Conservation (phyloP, 2,888 invertebrate species). For the Hirtodrosophila duncani region DNA sequence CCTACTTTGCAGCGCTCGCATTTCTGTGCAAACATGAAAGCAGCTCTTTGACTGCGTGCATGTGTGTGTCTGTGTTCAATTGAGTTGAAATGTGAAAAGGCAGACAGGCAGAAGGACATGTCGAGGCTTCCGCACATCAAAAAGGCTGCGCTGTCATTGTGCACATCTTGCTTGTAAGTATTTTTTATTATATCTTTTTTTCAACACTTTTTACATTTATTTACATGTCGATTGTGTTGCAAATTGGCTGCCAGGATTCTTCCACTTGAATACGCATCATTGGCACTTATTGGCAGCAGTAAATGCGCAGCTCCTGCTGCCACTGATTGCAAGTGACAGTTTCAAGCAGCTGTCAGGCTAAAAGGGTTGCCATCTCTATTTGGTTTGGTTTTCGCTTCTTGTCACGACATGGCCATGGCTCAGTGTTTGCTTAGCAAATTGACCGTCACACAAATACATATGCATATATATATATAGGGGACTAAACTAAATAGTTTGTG, state of each 20-base stretch:
- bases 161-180: constrained; percentile 3
- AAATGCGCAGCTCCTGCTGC: constrained; percentile 8
- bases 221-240: constrained; percentile 61
- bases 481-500: no score
- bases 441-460: constrained; percentile 55
- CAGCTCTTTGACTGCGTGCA: constrained; percentile 25
- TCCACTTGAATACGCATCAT: constrained; percentile 71
- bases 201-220: constrained; percentile 65
- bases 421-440: constrained; percentile 60
- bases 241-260: constrained; percentile 72
- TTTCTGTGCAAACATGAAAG: constrained; percentile 64
- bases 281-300: constrained; percentile 47
- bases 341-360: constrained; percentile 41
- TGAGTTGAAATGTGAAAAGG: constrained; percentile 55
- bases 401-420: constrained; percentile 4
- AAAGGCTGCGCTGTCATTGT: constrained; percentile 35
- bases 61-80: constrained; percentile 52
- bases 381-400: no score
- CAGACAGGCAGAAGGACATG: constrained; percentile 47
- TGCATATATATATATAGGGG: background rate
- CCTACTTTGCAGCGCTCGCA: constrained; percentile 43
- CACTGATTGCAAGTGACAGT: constrained; percentile 74
- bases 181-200: constrained; percentile 19
- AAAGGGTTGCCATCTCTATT: constrained; percentile 49
- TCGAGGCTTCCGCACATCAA: constrained; percentile 64